These are phyloP conservation scores for Drosophila emarginata DNA, from an alignment of 2,888 invertebrate genomes.

Conservation along the genomic window DNA sequence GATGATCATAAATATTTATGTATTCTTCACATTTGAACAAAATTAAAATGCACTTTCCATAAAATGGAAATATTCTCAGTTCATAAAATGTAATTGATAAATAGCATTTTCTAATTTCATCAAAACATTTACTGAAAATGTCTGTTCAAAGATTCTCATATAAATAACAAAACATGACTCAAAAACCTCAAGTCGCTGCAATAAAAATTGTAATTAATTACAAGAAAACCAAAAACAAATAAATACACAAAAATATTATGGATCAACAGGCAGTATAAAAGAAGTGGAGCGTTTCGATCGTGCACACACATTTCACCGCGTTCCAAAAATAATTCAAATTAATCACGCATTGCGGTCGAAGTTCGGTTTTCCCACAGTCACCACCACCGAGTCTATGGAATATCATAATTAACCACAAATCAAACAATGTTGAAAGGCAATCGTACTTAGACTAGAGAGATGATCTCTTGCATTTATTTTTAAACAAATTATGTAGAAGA, in stretches of 20 bases:
- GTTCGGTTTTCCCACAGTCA: conserved; percentile 14
- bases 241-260: conserved; percentile 41
- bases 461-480: conserved; percentile 33
- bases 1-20: background rate
- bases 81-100: conserved; percentile 66
- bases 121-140: conserved; percentile 38
- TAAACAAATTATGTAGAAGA: conserved; percentile 49
- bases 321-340: conserved; percentile 73
- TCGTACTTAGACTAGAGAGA: background rate
- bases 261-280: conserved; percentile 14
- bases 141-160: conserved; percentile 60
- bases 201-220: conserved; percentile 77
- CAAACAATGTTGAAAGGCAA: conserved; percentile 8
- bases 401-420: conserved; percentile 40
- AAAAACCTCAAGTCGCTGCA: conserved; percentile 58
- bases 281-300: conserved; percentile 33
- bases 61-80: conserved; percentile 52
- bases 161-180: conserved; percentile 56
- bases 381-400: background rate
- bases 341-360: conserved; percentile 53
- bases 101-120: conserved; percentile 65
- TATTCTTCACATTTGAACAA: background rate
- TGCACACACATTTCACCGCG: conserved; percentile 56
- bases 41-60: conserved; percentile 26
- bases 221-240: conserved; percentile 65